Conservation (phyloP, 2,797 vertebrate species). For the Anguilla marmorata region DNA sequence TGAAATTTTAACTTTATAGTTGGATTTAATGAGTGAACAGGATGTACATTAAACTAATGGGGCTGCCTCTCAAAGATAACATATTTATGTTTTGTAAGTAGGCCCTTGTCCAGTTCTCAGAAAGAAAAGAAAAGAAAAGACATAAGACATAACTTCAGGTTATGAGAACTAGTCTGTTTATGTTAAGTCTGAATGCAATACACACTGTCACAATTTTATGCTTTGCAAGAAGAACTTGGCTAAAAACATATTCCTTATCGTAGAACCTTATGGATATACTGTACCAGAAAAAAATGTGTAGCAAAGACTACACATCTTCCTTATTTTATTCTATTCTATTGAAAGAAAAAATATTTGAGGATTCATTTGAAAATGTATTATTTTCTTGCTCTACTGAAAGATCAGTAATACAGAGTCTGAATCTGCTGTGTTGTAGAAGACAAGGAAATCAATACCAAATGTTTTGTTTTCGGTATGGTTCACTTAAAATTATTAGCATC, state of each 20-base stretch:
- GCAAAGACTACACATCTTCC: not conserved
- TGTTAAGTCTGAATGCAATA: not conserved
- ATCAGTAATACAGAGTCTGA: not conserved
- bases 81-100: not conserved
- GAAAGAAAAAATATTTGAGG: not conserved
- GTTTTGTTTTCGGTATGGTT: too few relatives aligned
- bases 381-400: not conserved
- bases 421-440: not conserved
- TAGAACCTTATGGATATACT: not conserved
- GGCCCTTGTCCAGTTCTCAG: not conserved
- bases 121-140: not conserved
- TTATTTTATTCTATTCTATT: not conserved
- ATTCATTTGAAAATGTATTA: not conserved
- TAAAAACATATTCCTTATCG: not conserved
- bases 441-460: too few relatives aligned
- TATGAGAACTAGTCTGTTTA: not conserved
- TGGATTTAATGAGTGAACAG: not conserved
- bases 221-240: not conserved
- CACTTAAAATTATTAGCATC: too few relatives aligned
- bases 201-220: not conserved
- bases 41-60: not conserved
- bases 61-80: not conserved
- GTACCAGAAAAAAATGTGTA: not conserved
- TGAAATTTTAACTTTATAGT: not conserved
- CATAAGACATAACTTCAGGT: not conserved